These are phyloP conservation scores for Drosophila incognita DNA, from an alignment of 2,888 invertebrate genomes.

Conservation along the genomic window DNA sequence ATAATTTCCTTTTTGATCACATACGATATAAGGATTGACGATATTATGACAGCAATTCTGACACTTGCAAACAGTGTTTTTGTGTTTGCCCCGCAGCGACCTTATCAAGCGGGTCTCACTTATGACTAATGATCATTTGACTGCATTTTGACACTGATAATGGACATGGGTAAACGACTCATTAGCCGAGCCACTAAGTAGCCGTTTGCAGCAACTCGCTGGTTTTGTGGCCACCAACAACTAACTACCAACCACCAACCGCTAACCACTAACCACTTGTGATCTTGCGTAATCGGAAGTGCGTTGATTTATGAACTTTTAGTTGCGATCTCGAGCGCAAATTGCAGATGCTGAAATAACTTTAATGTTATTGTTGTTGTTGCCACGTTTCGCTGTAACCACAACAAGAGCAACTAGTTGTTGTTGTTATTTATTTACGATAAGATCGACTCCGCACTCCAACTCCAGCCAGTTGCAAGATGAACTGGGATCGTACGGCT, in stretches of 20 bases:
- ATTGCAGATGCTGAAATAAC: slow-evolving; percentile 19
- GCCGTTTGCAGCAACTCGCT: slow-evolving; percentile 25
- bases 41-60: slow-evolving; percentile 35
- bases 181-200: slow-evolving; percentile 63
- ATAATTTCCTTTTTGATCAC: background rate
- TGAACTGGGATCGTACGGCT: slow-evolving; percentile 16
- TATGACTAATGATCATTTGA: slow-evolving; percentile 69
- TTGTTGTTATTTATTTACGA: slow-evolving; percentile 20
- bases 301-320: slow-evolving; percentile 71
- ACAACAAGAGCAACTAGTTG: slow-evolving; percentile 27
- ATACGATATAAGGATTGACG: background rate
- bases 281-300: slow-evolving; percentile 71
- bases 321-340: slow-evolving; percentile 47
- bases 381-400: slow-evolving; percentile 22
- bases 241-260: slow-evolving; percentile 14
- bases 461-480: slow-evolving; percentile 36
- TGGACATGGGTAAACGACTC: slow-evolving; percentile 75
- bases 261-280: slow-evolving; percentile 17
- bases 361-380: slow-evolving; percentile 10
- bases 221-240: background rate
- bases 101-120: background rate
- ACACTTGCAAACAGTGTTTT: slow-evolving; percentile 18
- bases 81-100: background rate
- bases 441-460: slow-evolving; percentile 39
- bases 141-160: slow-evolving; percentile 75